Base-by-base conservation (phyloP, 2,113 vertebrate species). In the Ophiodon elongatus region DNA sequence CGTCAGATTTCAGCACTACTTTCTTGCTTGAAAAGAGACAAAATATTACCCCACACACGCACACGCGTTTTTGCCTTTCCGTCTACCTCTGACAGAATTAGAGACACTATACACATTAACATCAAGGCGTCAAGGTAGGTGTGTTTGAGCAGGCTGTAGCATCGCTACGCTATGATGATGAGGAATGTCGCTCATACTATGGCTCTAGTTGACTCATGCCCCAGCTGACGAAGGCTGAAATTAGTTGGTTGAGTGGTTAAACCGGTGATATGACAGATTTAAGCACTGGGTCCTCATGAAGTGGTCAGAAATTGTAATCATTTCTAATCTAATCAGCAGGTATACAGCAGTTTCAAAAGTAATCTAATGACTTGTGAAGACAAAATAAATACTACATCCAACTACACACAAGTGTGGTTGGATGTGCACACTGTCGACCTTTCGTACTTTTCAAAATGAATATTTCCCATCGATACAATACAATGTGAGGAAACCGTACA, bases 61-160 rank as follows among this genome's bases (percentile, higher is more conserved):
- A n/a, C n/a, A n/a, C n/a, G n/a, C n/a, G n/a, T n/a, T 50, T 74
- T 79, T 47, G 0, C 8, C 41, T 27, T 31, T 68, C 1, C 4
- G 15, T 19, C 60, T 5, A 43, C 7, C 11, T n/a, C n/a, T 29
- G 31, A 54, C 3, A 77, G 13, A 64, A 52, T 62, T 31, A 79
- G 35, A 11, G 14, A 8, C 5, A 8, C 0, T 35, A 13, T n/a
- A 50, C 7, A 23, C 15, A 43, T 14, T 5, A 17, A 25, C 15
- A n/a, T 37, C n/a, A 23, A 31, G 43, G 4, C 68, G 69, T 3
- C 1, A 43, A 2, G 43, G 8, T 11, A 2, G 6, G 47, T 37
- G 13, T 80, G 66, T 85, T 68, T 60, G 45, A 63, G 43, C 14
- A 84, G 15, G 37, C 29, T 57, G 72, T 13, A 74, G 50, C 41